These are phyloP conservation scores for Agrochola lychnidis DNA, from an alignment of 2,888 invertebrate genomes.

Conservation along the genomic window DNA sequence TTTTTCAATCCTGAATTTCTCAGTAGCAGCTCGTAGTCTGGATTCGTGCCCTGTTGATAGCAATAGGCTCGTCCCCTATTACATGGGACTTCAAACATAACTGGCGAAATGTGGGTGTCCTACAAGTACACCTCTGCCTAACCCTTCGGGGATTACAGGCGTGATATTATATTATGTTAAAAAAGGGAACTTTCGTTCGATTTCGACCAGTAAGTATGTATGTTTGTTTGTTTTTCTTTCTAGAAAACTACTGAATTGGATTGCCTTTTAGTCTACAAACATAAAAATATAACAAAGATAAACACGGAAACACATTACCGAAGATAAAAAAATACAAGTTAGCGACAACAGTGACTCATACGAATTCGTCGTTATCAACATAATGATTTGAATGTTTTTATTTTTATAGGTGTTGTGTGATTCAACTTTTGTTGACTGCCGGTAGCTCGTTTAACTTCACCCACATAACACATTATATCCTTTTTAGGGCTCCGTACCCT, in stretches of 20 bases:
- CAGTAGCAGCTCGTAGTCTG: background rate
- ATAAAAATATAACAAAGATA: constrained; percentile 15
- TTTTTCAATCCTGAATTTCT: background rate
- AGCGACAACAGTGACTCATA: constrained; percentile 42
- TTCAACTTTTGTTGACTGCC: constrained; percentile 19
- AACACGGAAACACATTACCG: constrained; percentile 16
- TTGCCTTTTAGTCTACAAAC: constrained; percentile 8
- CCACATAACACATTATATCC: constrained; percentile 5
- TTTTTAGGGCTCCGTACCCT: too few species aligned
- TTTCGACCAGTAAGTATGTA: too few species aligned
- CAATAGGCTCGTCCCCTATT: too few species aligned
- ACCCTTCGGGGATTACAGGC: too few species aligned
- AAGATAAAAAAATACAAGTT: constrained; percentile 32
- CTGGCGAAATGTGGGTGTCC: background rate
- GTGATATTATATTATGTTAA: too few species aligned
- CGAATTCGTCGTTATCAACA: constrained; percentile 17
- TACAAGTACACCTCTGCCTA: too few species aligned
- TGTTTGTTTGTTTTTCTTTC: background rate
- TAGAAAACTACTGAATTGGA: background rate
- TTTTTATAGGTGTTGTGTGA: constrained; percentile 33
- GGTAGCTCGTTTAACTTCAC: constrained; percentile 16
- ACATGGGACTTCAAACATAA: background rate
- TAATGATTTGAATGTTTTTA: constrained; percentile 36
- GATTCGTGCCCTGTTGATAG: background rate
- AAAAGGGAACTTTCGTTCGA: too few species aligned